phyloP scores from a whole-genome alignment of 2,888 invertebrate genomes.

The Habrosyne pyritoides region DNA sequence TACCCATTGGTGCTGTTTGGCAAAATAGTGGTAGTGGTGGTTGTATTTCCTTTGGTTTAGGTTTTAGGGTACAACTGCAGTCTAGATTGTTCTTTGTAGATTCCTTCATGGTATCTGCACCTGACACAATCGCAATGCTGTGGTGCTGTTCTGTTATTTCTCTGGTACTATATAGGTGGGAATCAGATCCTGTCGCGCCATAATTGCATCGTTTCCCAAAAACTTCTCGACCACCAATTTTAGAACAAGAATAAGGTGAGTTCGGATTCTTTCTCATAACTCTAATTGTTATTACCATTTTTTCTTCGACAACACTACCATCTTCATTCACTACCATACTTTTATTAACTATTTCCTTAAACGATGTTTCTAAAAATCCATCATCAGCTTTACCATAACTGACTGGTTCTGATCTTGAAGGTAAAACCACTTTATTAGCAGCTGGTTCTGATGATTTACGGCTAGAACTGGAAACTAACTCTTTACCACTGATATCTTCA shows the following conservation, averaged over 20 bases:
- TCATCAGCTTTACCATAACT: conserved; percentile 11
- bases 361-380: conserved; percentile 39
- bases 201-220: too few species aligned
- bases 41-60: background rate
- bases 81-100: conserved; percentile 9
- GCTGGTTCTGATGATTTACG: background rate
- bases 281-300: conserved; percentile 46
- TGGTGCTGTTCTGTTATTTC: too few species aligned
- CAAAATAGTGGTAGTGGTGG: background rate
- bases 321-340: conserved; percentile 40
- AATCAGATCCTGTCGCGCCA: too few species aligned
- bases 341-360: conserved; percentile 50
- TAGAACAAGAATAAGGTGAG: background rate
- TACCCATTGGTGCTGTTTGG: background rate
- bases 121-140: too few species aligned
- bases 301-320: conserved; percentile 49
- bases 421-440: background rate
- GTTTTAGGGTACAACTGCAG: background rate
- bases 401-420: background rate
- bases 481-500: background rate
- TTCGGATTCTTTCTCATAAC: conserved; percentile 38
- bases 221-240: background rate
- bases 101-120: too few species aligned
- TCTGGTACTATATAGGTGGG: too few species aligned
- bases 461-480: too few species aligned